Evolutionary conservation across 2,888 invertebrate species (phyloP).

Genomic region (Metalampra italica): DNA sequence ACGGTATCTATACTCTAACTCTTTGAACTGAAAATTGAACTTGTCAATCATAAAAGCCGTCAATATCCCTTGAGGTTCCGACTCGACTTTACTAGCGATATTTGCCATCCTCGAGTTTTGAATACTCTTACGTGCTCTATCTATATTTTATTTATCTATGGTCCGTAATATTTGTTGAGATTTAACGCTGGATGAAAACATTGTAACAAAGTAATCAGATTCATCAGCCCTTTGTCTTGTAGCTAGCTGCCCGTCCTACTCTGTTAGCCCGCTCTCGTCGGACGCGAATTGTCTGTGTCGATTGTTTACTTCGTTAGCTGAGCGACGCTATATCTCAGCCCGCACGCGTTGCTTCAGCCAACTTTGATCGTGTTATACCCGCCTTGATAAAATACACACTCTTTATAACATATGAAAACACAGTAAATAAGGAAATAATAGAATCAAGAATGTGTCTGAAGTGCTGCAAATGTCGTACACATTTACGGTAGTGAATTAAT

Average conservation of each 20-base stretch:
- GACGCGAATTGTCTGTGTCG: slow-evolving; percentile 59
- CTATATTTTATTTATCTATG: slow-evolving; percentile 14
- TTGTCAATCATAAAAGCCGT: slow-evolving; percentile 34
- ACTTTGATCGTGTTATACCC: slow-evolving; percentile 48
- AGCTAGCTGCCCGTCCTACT: slow-evolving; percentile 37
- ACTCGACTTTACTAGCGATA: not conserved
- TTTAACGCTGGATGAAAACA: slow-evolving; percentile 36
- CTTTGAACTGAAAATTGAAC: slow-evolving; percentile 39
- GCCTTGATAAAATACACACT: slow-evolving; percentile 30
- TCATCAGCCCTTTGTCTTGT: slow-evolving; percentile 64
- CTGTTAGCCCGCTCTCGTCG: slow-evolving; percentile 45
- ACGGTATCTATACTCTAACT: slow-evolving; percentile 17
- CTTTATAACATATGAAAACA: slow-evolving; percentile 11
- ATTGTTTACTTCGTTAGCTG: slow-evolving; percentile 74
- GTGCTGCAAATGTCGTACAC: too few relatives aligned
- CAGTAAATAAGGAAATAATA: not conserved
- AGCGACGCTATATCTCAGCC: slow-evolving; percentile 45
- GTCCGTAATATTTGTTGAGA: slow-evolving; percentile 37
- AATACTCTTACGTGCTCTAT: not conserved
- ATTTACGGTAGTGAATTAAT: too few relatives aligned
- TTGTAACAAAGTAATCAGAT: slow-evolving; percentile 60
- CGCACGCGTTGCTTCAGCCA: slow-evolving; percentile 40
- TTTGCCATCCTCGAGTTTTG: slow-evolving; percentile 6
- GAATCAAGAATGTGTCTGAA: not conserved
- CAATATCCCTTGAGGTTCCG: slow-evolving; percentile 18